Evolutionary conservation across 2,113 vertebrate species (phyloP), one percentile per base, ranked within the genome.

Genomic region (Mormyrus iriodes): DNA sequence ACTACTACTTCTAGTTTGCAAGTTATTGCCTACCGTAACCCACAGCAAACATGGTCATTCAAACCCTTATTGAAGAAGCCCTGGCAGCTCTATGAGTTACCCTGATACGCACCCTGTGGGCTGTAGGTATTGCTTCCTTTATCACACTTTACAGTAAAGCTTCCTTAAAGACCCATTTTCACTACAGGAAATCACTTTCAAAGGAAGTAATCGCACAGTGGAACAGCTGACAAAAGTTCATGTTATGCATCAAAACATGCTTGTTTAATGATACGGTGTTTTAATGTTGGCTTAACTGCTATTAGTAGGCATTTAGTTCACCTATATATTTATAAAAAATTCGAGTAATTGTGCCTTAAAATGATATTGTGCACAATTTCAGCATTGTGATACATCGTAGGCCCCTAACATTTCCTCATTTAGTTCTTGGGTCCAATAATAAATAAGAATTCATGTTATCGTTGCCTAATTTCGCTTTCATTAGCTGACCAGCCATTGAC

Each of bases 81-180:
- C 87, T 84, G 89, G 85, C 88, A 69, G 93, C 91, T 94, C 94
- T 93, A 93, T 44, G 86, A 90, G 90, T 79, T 48, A 31, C 27
- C 90, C 91, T 89, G 93, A 94, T 87, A 89, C 46, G 52, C 82
- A 90, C 92, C 92, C 90, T n/a, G 35, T 88, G 91, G 89, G 93
- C 88, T 89, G 90, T 92, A 95, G 94, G 94, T 94, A 90, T 61
- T 82, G 91, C 93, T 94, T 92, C 94, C 73, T 92, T 92, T 92
- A 91, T 92, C 93, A 92, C 90, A 91, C 93, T 93, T 93, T 92
- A 92, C 91, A 88, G 92, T 94, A 93, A 92, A 88, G 92, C 92
- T 93, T 93, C 92, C 93, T 95, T 94, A 95, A 92, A 93, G 90
- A 51, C 86, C 31, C 87, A 46, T 84, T 87, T 85, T 88, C 90